phyloP scores from a whole-genome alignment of 2,797 vertebrate genomes.

The Chelon auratus region DNA sequence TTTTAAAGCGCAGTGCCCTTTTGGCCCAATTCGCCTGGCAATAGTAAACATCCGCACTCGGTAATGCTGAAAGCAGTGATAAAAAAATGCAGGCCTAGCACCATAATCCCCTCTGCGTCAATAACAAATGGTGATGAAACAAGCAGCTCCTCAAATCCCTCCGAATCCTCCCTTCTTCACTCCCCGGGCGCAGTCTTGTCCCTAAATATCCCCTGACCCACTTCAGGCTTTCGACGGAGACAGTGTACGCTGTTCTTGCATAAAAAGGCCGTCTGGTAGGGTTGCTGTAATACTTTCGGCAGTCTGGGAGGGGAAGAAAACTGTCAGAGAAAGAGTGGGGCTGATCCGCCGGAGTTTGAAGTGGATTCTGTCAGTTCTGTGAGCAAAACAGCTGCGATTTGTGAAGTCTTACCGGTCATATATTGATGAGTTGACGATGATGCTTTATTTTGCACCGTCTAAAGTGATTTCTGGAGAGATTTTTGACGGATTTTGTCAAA shows the following conservation, averaged over 20 bases:
- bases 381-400: neutral
- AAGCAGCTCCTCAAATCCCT: conserved; percentile 62
- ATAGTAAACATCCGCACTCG: conserved; percentile 28
- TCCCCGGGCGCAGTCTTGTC: conserved; percentile 51
- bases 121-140: conserved; percentile 62
- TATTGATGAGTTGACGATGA: neutral
- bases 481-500: neutral
- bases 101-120: conserved; percentile 58
- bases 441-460: neutral
- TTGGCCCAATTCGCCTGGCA: conserved; percentile 38
- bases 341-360: neutral
- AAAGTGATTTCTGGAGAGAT: neutral
- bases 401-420: neutral
- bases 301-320: conserved; percentile 23
- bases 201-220: conserved; percentile 74
- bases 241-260: conserved; percentile 43
- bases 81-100: conserved; percentile 31
- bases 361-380: neutral
- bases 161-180: conserved; percentile 50
- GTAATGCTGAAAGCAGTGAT: conserved; percentile 36
- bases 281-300: conserved; percentile 27
- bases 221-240: conserved; percentile 56
- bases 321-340: neutral
- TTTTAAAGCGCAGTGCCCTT: conserved; percentile 45
- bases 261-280: conserved; percentile 44